A percentile compares a stretch with the other conserved stretches of the same genome.
Evolutionary conservation across 2,113 vertebrate species (phyloP).

Genomic region (Hypanus sabinus): DNA sequence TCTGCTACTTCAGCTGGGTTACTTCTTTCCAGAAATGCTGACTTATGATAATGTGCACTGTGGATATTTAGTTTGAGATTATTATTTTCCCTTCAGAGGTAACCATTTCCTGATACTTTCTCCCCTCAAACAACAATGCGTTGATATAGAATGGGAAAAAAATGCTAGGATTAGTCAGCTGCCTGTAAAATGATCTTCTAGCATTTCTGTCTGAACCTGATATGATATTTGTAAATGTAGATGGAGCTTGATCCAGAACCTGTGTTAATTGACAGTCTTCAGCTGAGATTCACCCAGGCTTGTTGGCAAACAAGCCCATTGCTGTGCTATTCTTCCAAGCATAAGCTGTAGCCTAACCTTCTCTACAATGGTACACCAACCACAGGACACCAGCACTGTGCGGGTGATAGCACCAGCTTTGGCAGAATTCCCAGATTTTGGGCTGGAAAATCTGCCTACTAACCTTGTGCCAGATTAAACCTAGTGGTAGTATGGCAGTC

Average conservation of each 20-base stretch:
- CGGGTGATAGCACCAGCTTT: too few species aligned
- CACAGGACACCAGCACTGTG: too few species aligned
- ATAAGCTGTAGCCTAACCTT: too few species aligned
- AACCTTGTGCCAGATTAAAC: too few species aligned
- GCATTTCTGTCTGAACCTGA: not conserved
- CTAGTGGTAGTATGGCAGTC: too few species aligned
- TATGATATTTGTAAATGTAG: not conserved
- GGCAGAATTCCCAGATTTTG: too few species aligned
- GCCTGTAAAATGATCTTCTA: not conserved
- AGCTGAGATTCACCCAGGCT: not conserved
- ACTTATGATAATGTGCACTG: not conserved
- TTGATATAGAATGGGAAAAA: not conserved
- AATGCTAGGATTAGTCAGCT: not conserved
- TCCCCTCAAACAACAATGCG: not conserved
- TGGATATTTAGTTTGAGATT: not conserved
- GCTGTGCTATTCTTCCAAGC: too few species aligned
- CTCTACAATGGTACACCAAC: too few species aligned
- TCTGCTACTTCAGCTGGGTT: not conserved
- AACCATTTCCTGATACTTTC: not conserved
- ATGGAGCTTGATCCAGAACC: not conserved
- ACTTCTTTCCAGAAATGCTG: not conserved
- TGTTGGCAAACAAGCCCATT: too few species aligned
- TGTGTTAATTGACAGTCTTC: not conserved
- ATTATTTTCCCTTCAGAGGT: not conserved
- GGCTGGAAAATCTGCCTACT: too few species aligned